Conservation (phyloP, 2,797 vertebrate genomes). For the Anas bernieri region DNA sequence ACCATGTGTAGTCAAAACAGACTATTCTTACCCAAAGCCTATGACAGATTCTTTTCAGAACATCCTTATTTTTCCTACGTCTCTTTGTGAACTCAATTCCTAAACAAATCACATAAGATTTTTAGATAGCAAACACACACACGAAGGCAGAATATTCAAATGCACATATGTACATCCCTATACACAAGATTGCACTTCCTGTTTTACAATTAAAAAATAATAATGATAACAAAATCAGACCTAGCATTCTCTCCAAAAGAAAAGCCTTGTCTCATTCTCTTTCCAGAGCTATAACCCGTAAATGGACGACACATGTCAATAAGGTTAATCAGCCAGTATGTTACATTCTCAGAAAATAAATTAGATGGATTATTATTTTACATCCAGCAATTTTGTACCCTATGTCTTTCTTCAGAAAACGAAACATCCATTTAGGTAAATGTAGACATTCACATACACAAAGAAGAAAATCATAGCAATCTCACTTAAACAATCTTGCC, state of each 20-base stretch:
- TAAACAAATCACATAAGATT: neutral
- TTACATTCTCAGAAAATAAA: slow-evolving; percentile 3
- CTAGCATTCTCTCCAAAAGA: neutral
- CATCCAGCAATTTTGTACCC: neutral
- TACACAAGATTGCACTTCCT: neutral
- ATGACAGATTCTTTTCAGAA: slow-evolving; percentile 11
- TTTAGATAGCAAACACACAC: neutral
- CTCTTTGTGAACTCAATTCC: neutral
- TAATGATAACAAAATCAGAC: neutral
- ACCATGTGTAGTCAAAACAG: neutral
- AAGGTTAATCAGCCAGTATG: slow-evolving; percentile 18
- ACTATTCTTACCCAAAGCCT: neutral
- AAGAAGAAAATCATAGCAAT: neutral
- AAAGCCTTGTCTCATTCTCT: slow-evolving; percentile 27
- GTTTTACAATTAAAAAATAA: neutral
- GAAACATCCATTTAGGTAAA: neutral
- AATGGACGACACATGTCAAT: neutral
- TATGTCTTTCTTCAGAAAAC: neutral
- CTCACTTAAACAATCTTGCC: neutral
- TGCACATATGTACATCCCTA: neutral
- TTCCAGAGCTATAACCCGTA: neutral
- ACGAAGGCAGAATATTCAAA: neutral
- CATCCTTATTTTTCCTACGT: neutral
- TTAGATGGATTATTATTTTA: neutral
- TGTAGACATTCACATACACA: neutral